Percentiles rank a stretch among this genome's conserved stretches.
phyloP scores from a whole-genome alignment of 2,888 invertebrate genomes.

The Thecophora atra region DNA sequence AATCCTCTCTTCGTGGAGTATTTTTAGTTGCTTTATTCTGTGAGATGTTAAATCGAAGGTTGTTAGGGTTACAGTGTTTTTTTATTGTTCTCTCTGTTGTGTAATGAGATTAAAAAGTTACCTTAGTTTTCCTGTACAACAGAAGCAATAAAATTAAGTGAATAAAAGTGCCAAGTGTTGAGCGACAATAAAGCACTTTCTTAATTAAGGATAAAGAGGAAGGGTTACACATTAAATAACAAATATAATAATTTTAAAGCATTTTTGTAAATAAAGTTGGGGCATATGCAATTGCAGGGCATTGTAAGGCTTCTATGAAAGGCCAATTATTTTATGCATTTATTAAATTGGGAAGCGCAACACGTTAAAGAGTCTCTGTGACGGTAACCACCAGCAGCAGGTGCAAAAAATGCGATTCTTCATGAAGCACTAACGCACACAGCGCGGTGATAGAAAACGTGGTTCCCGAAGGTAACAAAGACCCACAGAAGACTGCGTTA shows the following conservation, averaged over 20 bases:
- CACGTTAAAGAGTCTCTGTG: background rate
- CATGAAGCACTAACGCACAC: background rate
- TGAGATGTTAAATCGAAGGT: background rate
- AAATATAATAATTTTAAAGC: no score
- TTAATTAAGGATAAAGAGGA: background rate
- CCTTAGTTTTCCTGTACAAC: background rate
- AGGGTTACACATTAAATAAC: background rate
- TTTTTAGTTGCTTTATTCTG: background rate
- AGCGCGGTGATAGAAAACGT: background rate
- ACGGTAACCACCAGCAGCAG: background rate
- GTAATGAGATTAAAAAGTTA: conserved; percentile 30
- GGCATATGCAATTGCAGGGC: no score
- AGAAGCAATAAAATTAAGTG: no score
- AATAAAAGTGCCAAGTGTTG: no score
- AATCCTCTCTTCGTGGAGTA: background rate
- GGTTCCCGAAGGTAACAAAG: background rate
- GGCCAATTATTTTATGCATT: no score
- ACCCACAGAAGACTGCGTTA: background rate
- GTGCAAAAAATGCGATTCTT: background rate
- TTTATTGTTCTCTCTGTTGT: conserved; percentile 29
- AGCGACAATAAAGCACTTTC: no score
- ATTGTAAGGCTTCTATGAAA: no score
- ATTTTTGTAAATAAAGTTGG: no score
- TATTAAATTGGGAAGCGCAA: no score
- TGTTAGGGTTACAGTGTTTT: conserved; percentile 11